Conservation (phyloP, 2,797 vertebrate genomes). For the Hoplostethus mediterraneus region DNA sequence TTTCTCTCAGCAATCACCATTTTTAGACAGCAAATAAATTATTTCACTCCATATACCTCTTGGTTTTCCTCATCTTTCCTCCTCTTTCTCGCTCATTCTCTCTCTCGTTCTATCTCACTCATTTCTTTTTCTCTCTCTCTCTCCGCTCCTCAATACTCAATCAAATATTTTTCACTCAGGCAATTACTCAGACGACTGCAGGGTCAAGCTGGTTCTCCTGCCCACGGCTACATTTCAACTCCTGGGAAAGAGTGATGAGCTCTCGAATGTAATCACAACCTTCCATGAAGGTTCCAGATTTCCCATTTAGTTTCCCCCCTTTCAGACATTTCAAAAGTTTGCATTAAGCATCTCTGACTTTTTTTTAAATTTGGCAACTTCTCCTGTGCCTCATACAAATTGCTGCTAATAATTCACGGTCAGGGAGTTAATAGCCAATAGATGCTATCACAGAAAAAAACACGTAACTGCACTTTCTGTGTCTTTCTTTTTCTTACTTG, state of each 20-base stretch:
- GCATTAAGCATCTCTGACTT: conserved; percentile 28
- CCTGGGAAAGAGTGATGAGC: conserved; percentile 58
- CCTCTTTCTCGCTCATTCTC: not conserved
- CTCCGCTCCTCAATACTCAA: conserved; percentile 30
- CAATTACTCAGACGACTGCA: conserved; percentile 34
- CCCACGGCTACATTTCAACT: conserved; percentile 53
- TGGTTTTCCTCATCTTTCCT: not conserved
- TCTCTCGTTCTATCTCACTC: not conserved
- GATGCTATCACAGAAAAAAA: conserved; percentile 12
- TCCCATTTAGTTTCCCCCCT: conserved; percentile 41
- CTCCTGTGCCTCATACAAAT: conserved; percentile 30
- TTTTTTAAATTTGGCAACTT: conserved; percentile 21
- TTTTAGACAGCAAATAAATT: conserved; percentile 26
- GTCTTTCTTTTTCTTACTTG: not conserved
- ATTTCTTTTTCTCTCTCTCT: not conserved
- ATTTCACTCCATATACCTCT: conserved; percentile 6
- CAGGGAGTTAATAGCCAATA: conserved; percentile 2
- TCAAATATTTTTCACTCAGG: conserved; percentile 32
- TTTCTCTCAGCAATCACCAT: conserved; percentile 25
- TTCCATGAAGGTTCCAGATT: conserved; percentile 17
- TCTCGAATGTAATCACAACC: conserved; percentile 36
- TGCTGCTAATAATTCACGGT: conserved; percentile 30
- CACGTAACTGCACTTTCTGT: not conserved
- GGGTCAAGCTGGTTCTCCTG: conserved; percentile 55
- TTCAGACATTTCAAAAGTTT: conserved; percentile 9